Percentiles rank a stretch among this genome's conserved stretches.
Conservation (phyloP, 2,888 invertebrate genomes). For the Ceraclea dissimilis region DNA sequence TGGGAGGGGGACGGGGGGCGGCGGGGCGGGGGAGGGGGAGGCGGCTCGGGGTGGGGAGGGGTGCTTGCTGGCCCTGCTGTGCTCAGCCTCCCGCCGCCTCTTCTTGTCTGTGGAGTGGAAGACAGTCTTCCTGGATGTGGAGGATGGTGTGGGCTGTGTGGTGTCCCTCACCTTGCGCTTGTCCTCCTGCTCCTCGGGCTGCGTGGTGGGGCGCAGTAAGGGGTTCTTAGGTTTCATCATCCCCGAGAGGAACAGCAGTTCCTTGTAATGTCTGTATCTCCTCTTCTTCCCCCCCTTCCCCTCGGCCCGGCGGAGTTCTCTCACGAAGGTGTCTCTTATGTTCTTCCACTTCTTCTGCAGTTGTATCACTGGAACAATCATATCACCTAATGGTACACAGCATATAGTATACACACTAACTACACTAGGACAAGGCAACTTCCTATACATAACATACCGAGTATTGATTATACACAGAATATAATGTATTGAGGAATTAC, state of each 20-base stretch:
- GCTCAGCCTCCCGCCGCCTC: background rate
- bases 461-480: too few relatives aligned
- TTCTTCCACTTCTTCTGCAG: background rate
- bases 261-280: background rate
- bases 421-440: too few relatives aligned
- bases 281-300: background rate
- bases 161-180: background rate
- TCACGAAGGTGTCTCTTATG: background rate
- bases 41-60: background rate
- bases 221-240: background rate
- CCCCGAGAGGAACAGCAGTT: background rate
- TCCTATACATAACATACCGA: too few relatives aligned
- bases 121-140: background rate
- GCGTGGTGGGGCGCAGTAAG: too few relatives aligned
- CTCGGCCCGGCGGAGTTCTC: background rate
- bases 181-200: background rate
- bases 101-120: background rate
- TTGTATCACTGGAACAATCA: background rate
- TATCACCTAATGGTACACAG: too few relatives aligned
- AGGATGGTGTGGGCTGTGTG: background rate
- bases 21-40: background rate
- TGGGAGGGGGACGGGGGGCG: background rate
- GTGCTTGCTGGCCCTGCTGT: background rate
- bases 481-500: too few relatives aligned
- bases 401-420: too few relatives aligned